Evolutionary conservation across 2,888 invertebrate species (phyloP), one percentile per base, ranked within the genome.

Genomic region (Rotaria socialis): DNA sequence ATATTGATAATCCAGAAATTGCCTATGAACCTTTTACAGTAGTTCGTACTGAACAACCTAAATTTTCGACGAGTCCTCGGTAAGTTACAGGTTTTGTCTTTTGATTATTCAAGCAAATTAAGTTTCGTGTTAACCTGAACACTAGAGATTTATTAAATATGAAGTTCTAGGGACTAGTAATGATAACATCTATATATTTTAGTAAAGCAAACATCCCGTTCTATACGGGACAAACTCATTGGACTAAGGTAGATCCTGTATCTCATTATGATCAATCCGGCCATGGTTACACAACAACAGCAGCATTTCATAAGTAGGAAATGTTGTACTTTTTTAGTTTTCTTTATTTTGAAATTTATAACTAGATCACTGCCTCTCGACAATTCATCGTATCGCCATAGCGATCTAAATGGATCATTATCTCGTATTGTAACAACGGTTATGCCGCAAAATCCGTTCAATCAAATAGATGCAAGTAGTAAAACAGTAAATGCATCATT

Each of bases 181-280:
- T 35, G 35, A 35, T 35, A 35, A 35, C 35, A 35, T 35, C 35
- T 35, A 35, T 35, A 35, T 35, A 50, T 84, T 43, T 19, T n/a
- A 86, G 86, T 56, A 75, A 85, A 27, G 43, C 85, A 27, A 86
- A 85, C 50, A 86, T 85, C 47, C 86, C 85, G 56, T 55, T 74
- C 50, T 85, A 86, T 22, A 86, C 86, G 41, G 80, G 86, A 35
- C 55, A 75, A n/a, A 10, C 50, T 3, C 86, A 85, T 41, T 58
- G 85, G 50, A 85, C 50, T 52, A 85, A 85, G 19, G 52, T 58
- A 24, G 74, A 52, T 24, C 56, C 80, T 52, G 85, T 86, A 27
- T 75, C 86, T n/a, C 80, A 86, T 85, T 80, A 86, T 60, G 84
- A 85, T 84, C 11, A 56, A 55, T 41, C 10, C 43, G 85, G 85